Percentiles rank a stretch among this genome's conserved stretches.
Conservation (phyloP, 2,888 invertebrate genomes). For the Trachelus tabidus region DNA sequence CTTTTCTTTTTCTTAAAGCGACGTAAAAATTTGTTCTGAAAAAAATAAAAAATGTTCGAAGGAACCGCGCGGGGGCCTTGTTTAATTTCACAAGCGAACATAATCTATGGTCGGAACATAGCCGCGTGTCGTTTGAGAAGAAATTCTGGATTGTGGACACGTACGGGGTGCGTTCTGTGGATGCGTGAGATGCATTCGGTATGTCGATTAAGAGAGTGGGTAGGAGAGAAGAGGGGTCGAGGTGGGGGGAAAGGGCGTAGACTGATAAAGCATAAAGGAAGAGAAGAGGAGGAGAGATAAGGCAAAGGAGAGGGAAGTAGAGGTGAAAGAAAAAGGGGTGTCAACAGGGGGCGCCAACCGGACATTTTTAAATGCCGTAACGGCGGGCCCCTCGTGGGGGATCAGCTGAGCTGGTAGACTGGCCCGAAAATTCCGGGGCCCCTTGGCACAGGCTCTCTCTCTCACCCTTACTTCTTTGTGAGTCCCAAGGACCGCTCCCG, state of each 20-base stretch:
- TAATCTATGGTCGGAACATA: background rate
- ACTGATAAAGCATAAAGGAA: conserved; percentile 7
- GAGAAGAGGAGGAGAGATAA: background rate
- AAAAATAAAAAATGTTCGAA: background rate
- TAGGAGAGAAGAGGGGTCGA: background rate
- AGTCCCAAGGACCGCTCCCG: background rate
- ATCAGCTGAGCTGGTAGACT: conserved; percentile 23
- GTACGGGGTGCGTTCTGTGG: background rate
- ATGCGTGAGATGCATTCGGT: conserved; percentile 7
- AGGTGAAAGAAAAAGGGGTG: conserved; percentile 11
- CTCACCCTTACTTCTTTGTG: background rate
- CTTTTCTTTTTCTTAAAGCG: background rate
- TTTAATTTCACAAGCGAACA: background rate
- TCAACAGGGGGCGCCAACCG: conserved; percentile 18
- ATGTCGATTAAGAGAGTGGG: conserved; percentile 5
- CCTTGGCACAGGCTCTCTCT: background rate
- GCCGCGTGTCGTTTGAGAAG: background rate
- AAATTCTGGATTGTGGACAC: background rate
- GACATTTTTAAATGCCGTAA: conserved; percentile 42
- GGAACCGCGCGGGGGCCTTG: background rate
- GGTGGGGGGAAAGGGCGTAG: background rate
- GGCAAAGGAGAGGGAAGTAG: conserved; percentile 3
- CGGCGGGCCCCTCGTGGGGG: conserved; percentile 17
- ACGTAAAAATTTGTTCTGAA: background rate
- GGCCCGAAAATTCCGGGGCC: conserved; percentile 6